phyloP scores from a whole-genome alignment of 2,113 vertebrate genomes.

The Archilochus colubris region DNA sequence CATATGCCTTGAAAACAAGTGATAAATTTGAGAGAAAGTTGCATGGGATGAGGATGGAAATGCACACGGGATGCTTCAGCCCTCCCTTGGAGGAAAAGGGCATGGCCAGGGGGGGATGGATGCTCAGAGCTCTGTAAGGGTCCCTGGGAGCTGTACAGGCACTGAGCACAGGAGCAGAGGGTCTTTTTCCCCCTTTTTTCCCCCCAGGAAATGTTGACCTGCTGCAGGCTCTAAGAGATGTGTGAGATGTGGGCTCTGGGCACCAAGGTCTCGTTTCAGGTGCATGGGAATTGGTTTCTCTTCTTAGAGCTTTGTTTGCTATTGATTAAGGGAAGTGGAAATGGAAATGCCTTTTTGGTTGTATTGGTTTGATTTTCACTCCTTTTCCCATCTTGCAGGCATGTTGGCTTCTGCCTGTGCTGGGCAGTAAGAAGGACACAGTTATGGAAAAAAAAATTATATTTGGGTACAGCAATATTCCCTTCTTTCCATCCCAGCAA shows the following conservation, averaged over 20 bases:
- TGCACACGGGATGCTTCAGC: accelerated
- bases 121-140: background rate
- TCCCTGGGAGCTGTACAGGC: background rate
- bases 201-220: accelerated
- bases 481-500: background rate
- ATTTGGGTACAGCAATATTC: background rate
- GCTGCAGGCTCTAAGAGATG: background rate
- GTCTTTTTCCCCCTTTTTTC: background rate
- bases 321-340: background rate
- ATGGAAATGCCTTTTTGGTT: background rate
- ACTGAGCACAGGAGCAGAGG: background rate
- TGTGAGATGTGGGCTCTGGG: too few species aligned
- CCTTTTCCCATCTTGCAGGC: background rate
- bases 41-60: background rate
- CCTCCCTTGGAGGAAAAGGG: background rate
- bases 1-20: background rate
- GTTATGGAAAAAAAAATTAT: background rate
- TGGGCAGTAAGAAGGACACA: background rate
- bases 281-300: accelerated
- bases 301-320: background rate
- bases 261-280: background rate
- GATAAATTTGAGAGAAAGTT: accelerated
- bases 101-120: background rate
- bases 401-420: background rate
- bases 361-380: background rate